Evolutionary conservation across 1,140 invertebrate species (phyloP), one percentile per base, ranked within the genome.

Genomic region (Centruroides vittatus): DNA sequence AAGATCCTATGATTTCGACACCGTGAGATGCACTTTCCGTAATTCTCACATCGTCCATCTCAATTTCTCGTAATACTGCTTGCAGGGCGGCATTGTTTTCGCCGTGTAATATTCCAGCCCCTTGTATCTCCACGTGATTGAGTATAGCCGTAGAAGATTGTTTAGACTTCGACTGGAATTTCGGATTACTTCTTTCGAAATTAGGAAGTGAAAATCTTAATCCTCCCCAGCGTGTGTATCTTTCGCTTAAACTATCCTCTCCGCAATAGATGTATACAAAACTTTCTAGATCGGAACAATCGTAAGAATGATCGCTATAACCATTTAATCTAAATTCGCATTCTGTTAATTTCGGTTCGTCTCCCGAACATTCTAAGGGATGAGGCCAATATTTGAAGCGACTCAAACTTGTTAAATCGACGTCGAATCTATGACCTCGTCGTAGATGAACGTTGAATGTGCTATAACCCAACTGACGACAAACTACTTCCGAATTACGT

Each of bases 211-310:
- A 84, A 74, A 99, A 95, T 53, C 94, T 75, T 61, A 99, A 85
- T 36, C 95, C 96, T 52, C 95, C 96, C 95, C 96, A 99, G 72
- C 97, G 94, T 54, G 90, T 81, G 51, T 83, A 74, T 11, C 66
- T 67, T 0, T 74, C 64, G 23, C 67, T 61, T 11, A 83, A 79
- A 73, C 86, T 88, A 63, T 85, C 79, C 55, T 83, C 78, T 3
- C 89, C 91, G 72, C 96, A 99, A 66, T 90, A 82, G 47, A 99
- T 83, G 69, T 97, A 99, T 0, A 98, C 88, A 72, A 92, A 99
- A 52, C 87, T 85, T 23, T 68, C 71, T 70, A 93, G 83, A 86
- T 89, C 92, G 57, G 83, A 80, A 70, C 91, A 95, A 66, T 85
- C 82, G 72, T 91, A 85, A 63, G 82, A 78, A 67, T 89, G 84